phyloP scores from a whole-genome alignment of 2,888 invertebrate genomes.

The Hydroisotoma schaefferi region DNA sequence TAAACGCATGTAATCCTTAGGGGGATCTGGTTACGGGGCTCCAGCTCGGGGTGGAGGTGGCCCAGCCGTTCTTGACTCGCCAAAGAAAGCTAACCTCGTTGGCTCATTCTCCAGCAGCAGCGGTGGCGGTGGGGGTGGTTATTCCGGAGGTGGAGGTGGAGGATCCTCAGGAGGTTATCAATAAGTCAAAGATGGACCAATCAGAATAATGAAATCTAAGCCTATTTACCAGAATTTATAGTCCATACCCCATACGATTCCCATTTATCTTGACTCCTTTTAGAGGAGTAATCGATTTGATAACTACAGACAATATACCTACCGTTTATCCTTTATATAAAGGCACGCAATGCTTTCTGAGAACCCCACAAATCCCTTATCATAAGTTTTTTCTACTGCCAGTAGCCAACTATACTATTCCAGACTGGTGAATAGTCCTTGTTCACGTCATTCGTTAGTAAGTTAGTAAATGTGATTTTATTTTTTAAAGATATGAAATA shows the following conservation, averaged over 20 bases:
- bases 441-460: no score
- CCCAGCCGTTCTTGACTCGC: conserved; percentile 22
- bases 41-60: conserved; percentile 18
- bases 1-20: background rate
- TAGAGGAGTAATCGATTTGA: no score
- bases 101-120: conserved; percentile 24
- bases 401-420: background rate
- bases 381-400: background rate
- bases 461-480: no score
- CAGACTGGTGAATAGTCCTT: background rate
- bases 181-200: no score
- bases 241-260: no score
- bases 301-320: no score
- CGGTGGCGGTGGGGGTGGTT: conserved; percentile 32
- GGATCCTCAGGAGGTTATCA: conserved; percentile 13
- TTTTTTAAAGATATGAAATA: background rate
- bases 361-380: background rate
- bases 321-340: no score
- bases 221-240: no score
- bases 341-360: background rate
- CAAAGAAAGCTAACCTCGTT: conserved; percentile 23
- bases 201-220: no score
- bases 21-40: conserved; percentile 4
- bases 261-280: no score
- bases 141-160: conserved; percentile 17